These are phyloP conservation scores for Syritta pipiens DNA, from an alignment of 2,888 invertebrate genomes.

Conservation along the genomic window DNA sequence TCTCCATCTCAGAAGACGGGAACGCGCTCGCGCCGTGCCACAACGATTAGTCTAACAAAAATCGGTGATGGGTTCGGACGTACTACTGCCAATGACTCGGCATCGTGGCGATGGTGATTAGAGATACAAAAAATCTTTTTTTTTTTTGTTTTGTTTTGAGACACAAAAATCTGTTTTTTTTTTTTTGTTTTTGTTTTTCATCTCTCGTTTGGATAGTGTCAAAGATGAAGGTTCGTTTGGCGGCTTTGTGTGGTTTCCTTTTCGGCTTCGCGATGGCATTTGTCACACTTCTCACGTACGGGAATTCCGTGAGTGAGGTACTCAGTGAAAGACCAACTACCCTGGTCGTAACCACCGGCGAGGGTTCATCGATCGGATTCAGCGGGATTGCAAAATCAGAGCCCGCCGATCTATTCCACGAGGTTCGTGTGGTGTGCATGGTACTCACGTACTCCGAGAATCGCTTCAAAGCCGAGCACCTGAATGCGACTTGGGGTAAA, in stretches of 20 bases:
- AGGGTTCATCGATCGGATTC: constrained; percentile 36
- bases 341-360: constrained; percentile 36
- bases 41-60: constrained; percentile 57
- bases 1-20: too few species aligned
- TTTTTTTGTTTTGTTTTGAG: constrained; percentile 25
- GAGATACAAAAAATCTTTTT: constrained; percentile 2
- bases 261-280: constrained; percentile 74
- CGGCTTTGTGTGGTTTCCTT: constrained; percentile 72
- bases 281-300: constrained; percentile 71
- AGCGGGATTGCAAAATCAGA: constrained; percentile 11
- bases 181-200: too few species aligned
- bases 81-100: constrained; percentile 33
- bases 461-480: constrained; percentile 92
- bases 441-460: constrained; percentile 94
- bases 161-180: too few species aligned
- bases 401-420: constrained; percentile 82
- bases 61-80: constrained; percentile 65
- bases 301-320: constrained; percentile 49
- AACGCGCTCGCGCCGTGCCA: too few species aligned
- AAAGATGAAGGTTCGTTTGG: constrained; percentile 70
- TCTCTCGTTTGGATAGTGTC: constrained; percentile 49
- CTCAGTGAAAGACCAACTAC: constrained; percentile 56
- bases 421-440: constrained; percentile 94
- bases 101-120: constrained; percentile 63
- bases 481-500: constrained; percentile 95